Evolutionary conservation across 2,888 invertebrate genomes (phyloP), one percentile per base, ranked within the genome.

Genomic region (Cantharis rufa): DNA sequence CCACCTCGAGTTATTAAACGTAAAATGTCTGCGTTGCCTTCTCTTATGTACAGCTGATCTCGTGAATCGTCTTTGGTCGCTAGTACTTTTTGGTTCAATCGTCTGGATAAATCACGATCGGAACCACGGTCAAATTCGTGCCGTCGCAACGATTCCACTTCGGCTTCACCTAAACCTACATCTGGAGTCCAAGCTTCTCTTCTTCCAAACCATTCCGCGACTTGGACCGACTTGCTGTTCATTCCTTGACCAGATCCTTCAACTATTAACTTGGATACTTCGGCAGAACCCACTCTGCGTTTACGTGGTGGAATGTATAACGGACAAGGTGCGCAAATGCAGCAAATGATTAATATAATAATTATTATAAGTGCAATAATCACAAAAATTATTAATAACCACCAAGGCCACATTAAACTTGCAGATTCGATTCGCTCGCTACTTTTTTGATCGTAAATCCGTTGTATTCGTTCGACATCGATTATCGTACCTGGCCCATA

Each of bases 121-220:
- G 94, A 94, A 7, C 93, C 94, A 63, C 94, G 90, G 81, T 95
- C 95, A 76, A 93, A 91, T 88, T 95, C 95, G 84, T 95, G 94
- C 75, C 94, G 90, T 79, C 93, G 89, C 83, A 95, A 90, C 0
- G 94, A 95, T 84, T 95, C 95, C 71, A 92, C 90, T 81, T 94
- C 94, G 16, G 90, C 89, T 75, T 93, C 92, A 5, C 88, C 88
- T 68, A 86, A 83, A 1, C 82, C 85, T 27, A 83, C 92, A 87
- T 95, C 95, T 62, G 95, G 95, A 84, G 95, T 95, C 96, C 96
- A 96, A 28, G 96, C 96, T 90, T 96, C 95, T 85, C 94, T 92
- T 86, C 93, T 90, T 84, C 93, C 92, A 86, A 90, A 90, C 94
- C 94, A 94, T 86, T 94, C 94, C 80, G 92, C 93, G 83, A 92